Evolutionary conservation across 2,797 vertebrate species (phyloP).

Genomic region (Sebastes dallii): DNA sequence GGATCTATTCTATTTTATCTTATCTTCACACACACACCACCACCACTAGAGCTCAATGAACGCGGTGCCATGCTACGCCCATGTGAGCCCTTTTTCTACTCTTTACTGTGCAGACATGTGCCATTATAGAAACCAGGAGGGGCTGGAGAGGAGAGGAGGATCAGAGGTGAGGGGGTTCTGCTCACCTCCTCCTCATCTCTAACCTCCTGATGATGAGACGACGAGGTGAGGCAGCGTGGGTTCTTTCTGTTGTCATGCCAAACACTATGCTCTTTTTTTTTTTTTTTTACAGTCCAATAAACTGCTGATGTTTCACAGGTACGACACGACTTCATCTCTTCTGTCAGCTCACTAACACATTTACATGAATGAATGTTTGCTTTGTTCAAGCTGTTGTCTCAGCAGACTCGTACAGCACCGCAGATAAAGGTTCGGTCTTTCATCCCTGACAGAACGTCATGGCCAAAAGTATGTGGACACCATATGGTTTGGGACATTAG

Average conservation of each 20-base stretch:
- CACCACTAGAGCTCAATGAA: constrained; percentile 6
- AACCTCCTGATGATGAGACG: background rate
- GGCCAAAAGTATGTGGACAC: too few relatives aligned
- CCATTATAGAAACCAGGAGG: background rate
- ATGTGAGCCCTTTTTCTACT: background rate
- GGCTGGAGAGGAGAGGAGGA: background rate
- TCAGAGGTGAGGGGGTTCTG: background rate
- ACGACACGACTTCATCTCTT: background rate
- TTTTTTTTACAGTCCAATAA: constrained; percentile 78
- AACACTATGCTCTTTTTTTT: constrained; percentile 64
- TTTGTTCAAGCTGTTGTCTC: background rate
- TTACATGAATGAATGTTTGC: background rate
- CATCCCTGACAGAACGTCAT: too few relatives aligned
- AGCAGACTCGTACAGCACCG: too few relatives aligned
- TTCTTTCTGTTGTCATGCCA: constrained; percentile 69
- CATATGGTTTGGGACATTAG: too few relatives aligned
- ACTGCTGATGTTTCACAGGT: constrained; percentile 75
- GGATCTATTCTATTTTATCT: background rate
- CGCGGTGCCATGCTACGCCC: constrained; percentile 6
- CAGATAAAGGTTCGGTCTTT: background rate
- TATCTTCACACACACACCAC: background rate
- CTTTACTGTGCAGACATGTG: constrained; percentile 20
- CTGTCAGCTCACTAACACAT: background rate
- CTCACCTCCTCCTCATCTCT: background rate
- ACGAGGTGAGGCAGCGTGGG: background rate